Evolutionary conservation across 2,797 vertebrate genomes (phyloP).

Genomic region (Artibeus jamaicensis): DNA sequence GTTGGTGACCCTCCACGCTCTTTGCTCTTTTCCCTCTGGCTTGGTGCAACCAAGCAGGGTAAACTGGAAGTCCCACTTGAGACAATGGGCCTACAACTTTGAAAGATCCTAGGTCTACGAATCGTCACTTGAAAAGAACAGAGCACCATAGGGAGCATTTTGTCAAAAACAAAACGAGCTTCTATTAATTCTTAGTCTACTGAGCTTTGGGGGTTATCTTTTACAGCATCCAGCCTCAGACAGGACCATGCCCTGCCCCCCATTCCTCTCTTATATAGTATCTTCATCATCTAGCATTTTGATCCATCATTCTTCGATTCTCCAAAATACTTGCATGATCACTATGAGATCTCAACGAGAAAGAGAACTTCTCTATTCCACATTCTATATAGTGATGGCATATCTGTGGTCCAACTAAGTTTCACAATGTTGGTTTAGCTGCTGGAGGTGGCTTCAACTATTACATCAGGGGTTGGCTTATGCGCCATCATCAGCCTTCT

Average conservation of each 20-base stretch:
- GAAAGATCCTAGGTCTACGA: neutral
- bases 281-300: neutral
- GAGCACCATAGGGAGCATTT: neutral
- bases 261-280: neutral
- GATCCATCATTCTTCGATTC: neutral
- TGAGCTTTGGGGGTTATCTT: neutral
- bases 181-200: neutral
- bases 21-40: neutral
- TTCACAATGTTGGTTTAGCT: neutral
- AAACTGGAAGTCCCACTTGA: neutral
- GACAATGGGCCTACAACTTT: neutral
- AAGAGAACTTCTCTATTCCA: neutral
- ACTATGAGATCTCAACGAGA: neutral
- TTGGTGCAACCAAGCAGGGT: neutral
- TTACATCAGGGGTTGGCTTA: neutral
- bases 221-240: neutral
- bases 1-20: neutral
- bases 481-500: neutral
- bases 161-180: neutral
- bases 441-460: neutral
- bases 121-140: neutral
- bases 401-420: neutral
- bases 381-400: neutral
- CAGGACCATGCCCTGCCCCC: neutral
- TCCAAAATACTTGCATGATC: neutral